These are phyloP conservation scores for Orbicella faveolata DNA, from an alignment of 64 coral and sea anemone genomes.

Conservation along the genomic window DNA sequence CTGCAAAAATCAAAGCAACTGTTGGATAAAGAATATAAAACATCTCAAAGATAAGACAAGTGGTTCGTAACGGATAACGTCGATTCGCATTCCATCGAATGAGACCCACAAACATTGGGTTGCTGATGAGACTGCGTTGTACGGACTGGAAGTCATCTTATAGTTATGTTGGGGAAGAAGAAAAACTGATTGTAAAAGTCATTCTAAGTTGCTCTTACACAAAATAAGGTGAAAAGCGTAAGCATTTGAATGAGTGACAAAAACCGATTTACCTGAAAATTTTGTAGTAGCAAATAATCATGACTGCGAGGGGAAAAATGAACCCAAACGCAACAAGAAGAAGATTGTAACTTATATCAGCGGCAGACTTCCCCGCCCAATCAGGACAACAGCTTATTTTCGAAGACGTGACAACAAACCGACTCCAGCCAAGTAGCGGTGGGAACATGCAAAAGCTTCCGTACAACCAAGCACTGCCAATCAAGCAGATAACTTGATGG, in stretches of 20 bases:
- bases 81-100: too few species aligned
- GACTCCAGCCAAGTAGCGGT: conserved; percentile 63
- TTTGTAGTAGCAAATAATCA: conserved; percentile 45
- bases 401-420: conserved; percentile 55
- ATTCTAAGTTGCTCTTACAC: not conserved
- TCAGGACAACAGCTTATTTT: conserved; percentile 68
- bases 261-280: conserved; percentile 57
- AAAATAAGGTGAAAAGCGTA: not conserved
- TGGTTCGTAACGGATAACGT: too few species aligned
- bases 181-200: not conserved
- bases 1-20: too few species aligned
- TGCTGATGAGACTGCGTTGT: too few species aligned
- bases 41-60: too few species aligned
- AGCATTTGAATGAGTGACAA: not conserved
- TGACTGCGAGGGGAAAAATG: conserved; percentile 23
- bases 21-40: too few species aligned
- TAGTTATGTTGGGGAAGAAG: too few species aligned
- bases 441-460: conserved; percentile 41
- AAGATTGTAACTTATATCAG: conserved; percentile 52
- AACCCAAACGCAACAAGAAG: conserved; percentile 64
- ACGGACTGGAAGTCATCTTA: too few species aligned
- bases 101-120: too few species aligned
- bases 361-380: conserved; percentile 28
- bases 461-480: conserved; percentile 52
- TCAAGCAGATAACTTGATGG: not conserved